Percentiles rank a stretch among this genome's conserved stretches.
phyloP scores from a whole-genome alignment of 2,797 vertebrate species.

The Melanotaenia parkinsoni region DNA sequence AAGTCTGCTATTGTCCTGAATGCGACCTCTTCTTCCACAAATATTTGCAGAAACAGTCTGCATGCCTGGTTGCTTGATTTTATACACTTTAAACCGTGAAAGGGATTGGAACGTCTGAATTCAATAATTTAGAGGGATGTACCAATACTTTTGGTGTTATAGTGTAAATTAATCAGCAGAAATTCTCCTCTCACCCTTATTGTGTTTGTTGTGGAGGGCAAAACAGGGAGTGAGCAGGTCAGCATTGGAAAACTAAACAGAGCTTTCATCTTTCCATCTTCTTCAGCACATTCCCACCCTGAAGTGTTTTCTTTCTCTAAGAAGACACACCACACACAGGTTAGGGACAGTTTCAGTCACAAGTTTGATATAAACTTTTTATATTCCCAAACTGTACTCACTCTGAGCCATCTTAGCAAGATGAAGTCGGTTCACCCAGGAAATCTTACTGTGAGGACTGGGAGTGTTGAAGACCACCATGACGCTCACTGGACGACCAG shows the following conservation, averaged over 20 bases:
- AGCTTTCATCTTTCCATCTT: constrained; percentile 87
- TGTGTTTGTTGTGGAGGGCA: constrained; percentile 81
- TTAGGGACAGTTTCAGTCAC: neutral
- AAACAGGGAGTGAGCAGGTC: constrained; percentile 85
- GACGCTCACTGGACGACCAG: constrained; percentile 91
- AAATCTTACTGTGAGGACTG: constrained; percentile 91
- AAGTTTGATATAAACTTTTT: neutral
- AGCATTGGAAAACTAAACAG: constrained; percentile 88
- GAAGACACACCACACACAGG: constrained; percentile 3
- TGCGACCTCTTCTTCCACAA: no score
- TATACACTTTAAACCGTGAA: no score
- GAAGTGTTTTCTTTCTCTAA: constrained; percentile 91
- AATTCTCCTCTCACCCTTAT: constrained; percentile 82
- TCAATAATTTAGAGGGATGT: no score
- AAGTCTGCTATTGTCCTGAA: no score
- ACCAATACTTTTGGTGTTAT: no score
- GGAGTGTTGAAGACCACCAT: constrained; percentile 94
- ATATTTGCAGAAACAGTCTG: no score
- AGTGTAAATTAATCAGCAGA: neutral
- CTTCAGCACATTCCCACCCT: constrained; percentile 89
- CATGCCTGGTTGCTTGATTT: no score
- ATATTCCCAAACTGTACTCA: constrained; percentile 74
- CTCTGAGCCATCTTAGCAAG: constrained; percentile 89
- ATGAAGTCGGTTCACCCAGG: constrained; percentile 92
- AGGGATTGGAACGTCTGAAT: no score